phyloP scores from a whole-genome alignment of 2,113 vertebrate species.

The Proterorhinus semilunaris region DNA sequence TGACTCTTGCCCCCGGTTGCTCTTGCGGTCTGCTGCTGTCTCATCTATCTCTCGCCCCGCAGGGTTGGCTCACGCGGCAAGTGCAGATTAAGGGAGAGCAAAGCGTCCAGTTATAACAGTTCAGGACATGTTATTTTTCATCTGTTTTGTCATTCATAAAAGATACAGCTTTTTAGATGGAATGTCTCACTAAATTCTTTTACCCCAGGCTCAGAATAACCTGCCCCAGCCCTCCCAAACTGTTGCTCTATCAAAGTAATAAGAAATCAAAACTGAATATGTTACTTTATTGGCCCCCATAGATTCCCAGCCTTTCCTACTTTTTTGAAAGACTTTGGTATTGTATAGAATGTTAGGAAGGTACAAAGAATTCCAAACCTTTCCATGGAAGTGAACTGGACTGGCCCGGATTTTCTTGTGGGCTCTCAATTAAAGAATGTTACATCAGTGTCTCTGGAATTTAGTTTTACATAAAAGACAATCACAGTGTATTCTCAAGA shows the following conservation, averaged over 20 bases:
- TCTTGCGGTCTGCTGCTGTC: slow-evolving; percentile 53
- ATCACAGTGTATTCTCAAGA: slow-evolving; percentile 55
- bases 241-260: neutral
- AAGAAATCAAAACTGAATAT: too few relatives aligned
- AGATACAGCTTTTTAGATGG: slow-evolving; percentile 51
- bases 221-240: too few relatives aligned
- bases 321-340: slow-evolving; percentile 45
- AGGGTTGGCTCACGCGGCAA: slow-evolving; percentile 36
- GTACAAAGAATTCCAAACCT: neutral
- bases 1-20: slow-evolving; percentile 38
- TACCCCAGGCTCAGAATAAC: slow-evolving; percentile 4
- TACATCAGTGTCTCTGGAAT: slow-evolving; percentile 59
- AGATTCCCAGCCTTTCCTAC: neutral
- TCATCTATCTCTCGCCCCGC: slow-evolving; percentile 42
- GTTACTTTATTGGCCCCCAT: too few relatives aligned
- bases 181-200: slow-evolving; percentile 53
- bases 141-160: slow-evolving; percentile 68
- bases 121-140: slow-evolving; percentile 67
- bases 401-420: slow-evolving; percentile 5
- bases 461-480: slow-evolving; percentile 60
- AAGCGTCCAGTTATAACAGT: slow-evolving; percentile 62
- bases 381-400: neutral
- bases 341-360: neutral
- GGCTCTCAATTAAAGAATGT: slow-evolving; percentile 51
- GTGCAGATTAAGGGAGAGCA: slow-evolving; percentile 46